Base-by-base conservation (phyloP, 2,888 invertebrate genomes). In the Plusia festucae region DNA sequence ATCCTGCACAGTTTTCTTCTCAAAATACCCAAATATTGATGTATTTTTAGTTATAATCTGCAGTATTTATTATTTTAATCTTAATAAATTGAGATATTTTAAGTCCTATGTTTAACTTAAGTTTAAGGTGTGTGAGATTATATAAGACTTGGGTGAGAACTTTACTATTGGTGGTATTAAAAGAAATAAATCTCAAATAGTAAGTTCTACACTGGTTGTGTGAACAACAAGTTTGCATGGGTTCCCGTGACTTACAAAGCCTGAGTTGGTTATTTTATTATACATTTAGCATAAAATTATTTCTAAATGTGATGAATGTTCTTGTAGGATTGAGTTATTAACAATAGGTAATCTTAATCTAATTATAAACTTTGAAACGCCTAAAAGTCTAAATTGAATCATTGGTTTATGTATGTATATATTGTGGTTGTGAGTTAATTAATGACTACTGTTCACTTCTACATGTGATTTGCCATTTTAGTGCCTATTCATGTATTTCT, bases 401-500 rank as follows among this genome's bases (percentile, higher is more conserved):
- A 68, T 70, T 84, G 77, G 83, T 86, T 79, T 86, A 82, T 90
- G 81, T 89, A 80, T 86, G 83, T 88, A 84, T 87, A 89, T 90
- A 90, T 88, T 87, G 89, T 89, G 93, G 93, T 94, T 94, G 93
- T 93, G 93, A 94, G 85, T 89, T 90, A 82, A 85, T 82, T 80
- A 86, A 85, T 85, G 81, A 82, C 82, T 85, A 86, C 84, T 89
- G 83, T 90, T 91, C 88, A 90, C 87, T 90, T 90, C 85, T 85
- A 85, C 84, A 87, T 91, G 93, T 91, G 90, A 92, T 91, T 92
- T 90, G 93, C 93, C 93, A 92, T 93, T 91, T 90, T 90, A 92
- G 94, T 94, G 94, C 94, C 94, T 94, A 90, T 86, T 90, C 84
- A 80, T 87, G 83, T 88, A 82, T 85, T 85, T 90, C 85, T 87